These are phyloP conservation scores for Hyaena hyaena DNA, from an alignment of 2,113 vertebrate species.

Conservation along the genomic window DNA sequence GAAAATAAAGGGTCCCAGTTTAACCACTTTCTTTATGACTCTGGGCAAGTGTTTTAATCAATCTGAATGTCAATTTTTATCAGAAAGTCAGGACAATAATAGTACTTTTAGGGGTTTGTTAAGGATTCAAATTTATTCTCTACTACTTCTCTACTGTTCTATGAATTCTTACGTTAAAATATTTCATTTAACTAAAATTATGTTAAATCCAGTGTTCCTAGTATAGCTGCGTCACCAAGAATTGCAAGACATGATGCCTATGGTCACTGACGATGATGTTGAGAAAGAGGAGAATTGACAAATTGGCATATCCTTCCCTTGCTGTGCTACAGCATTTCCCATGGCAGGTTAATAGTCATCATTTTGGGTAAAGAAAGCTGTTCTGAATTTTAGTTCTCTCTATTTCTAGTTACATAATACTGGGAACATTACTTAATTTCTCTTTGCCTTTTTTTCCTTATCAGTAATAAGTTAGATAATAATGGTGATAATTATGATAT, in stretches of 20 bases:
- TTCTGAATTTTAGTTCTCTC: not conserved
- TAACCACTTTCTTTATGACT: not conserved
- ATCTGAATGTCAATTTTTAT: not conserved
- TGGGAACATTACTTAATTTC: not conserved
- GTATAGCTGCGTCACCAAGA: no score
- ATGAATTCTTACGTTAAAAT: not conserved
- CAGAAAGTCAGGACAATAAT: not conserved
- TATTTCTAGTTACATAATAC: not conserved
- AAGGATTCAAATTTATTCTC: not conserved
- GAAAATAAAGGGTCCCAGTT: not conserved
- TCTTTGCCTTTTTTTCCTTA: not conserved
- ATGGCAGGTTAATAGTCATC: not conserved
- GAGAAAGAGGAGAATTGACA: no score
- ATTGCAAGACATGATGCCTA: not conserved
- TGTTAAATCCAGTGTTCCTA: not conserved
- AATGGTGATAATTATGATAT: not conserved
- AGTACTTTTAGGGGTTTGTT: not conserved
- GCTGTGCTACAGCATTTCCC: not conserved
- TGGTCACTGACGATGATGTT: not conserved
- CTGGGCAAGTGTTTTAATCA: slow-evolving; percentile 30
- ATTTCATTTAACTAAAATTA: not conserved
- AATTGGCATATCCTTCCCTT: not conserved
- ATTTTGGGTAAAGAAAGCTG: not conserved
- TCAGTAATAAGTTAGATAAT: not conserved
- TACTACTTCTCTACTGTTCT: not conserved